Evolutionary conservation across 2,888 invertebrate genomes (phyloP).

Genomic region (Plutella xylostella): DNA sequence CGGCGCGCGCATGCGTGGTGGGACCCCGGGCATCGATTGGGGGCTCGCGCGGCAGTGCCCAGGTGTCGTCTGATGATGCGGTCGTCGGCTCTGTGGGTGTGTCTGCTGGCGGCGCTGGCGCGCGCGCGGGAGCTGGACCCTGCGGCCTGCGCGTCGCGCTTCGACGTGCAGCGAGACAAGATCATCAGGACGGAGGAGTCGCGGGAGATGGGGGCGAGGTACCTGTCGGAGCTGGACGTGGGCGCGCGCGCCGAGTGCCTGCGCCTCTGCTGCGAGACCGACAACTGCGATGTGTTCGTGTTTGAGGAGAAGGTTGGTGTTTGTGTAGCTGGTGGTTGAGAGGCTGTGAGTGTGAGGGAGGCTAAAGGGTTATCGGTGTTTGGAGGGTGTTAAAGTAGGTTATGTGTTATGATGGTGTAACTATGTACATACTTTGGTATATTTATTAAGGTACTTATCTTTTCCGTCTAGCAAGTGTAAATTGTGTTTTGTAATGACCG

Average conservation of each 20-base stretch:
- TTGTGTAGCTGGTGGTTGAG: too few species aligned
- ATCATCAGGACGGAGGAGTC: slow-evolving; percentile 94
- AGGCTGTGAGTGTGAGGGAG: too few species aligned
- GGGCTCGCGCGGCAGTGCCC: neutral
- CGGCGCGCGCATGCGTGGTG: slow-evolving; percentile 33
- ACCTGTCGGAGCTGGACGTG: slow-evolving; percentile 86
- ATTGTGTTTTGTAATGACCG: too few species aligned
- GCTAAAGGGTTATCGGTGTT: too few species aligned
- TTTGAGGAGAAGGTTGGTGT: slow-evolving; percentile 88
- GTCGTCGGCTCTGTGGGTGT: slow-evolving; percentile 28
- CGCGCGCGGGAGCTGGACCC: slow-evolving; percentile 69
- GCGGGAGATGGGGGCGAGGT: slow-evolving; percentile 88
- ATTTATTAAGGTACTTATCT: too few species aligned
- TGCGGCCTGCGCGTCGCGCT: slow-evolving; percentile 78
- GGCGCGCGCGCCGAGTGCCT: slow-evolving; percentile 85
- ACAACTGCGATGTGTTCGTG: slow-evolving; percentile 89
- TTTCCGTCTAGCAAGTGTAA: too few species aligned
- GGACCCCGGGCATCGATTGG: slow-evolving; percentile 31
- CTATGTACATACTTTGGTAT: too few species aligned
- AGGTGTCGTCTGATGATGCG: slow-evolving; percentile 7
- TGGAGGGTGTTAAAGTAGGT: too few species aligned
- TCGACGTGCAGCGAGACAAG: slow-evolving; percentile 88
- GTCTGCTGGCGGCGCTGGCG: slow-evolving; percentile 29
- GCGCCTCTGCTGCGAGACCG: slow-evolving; percentile 88
- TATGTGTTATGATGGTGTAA: too few species aligned